Percentiles rank a stretch among this genome's conserved stretches.
Evolutionary conservation across 2,797 vertebrate species (phyloP).

Genomic region (Okamejei kenojei): DNA sequence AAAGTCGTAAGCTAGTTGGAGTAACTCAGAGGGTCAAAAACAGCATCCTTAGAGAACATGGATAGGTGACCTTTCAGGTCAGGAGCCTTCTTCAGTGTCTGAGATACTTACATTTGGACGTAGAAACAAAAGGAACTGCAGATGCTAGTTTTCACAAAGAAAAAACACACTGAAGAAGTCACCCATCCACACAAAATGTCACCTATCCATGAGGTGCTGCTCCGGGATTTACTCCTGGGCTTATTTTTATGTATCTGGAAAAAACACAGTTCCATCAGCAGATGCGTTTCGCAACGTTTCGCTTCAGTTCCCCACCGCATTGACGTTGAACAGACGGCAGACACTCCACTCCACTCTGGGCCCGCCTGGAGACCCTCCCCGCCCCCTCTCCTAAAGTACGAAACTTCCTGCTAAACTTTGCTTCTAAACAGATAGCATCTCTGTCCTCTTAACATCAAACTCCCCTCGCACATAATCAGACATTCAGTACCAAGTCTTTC

Average conservation of each 20-base stretch:
- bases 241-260: neutral
- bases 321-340: neutral
- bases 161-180: too few relatives aligned
- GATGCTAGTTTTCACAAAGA: too few relatives aligned
- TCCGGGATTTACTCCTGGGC: neutral
- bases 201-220: neutral
- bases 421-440: neutral
- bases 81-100: too few relatives aligned
- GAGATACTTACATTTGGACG: too few relatives aligned
- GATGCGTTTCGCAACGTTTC: neutral
- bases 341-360: neutral
- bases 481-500: neutral
- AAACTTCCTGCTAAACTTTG: neutral
- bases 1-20: too few relatives aligned
- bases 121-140: too few relatives aligned
- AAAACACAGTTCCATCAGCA: neutral
- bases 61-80: too few relatives aligned
- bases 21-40: too few relatives aligned
- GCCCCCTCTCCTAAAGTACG: too few relatives aligned
- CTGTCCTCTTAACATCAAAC: slow-evolving; percentile 26
- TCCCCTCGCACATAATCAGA: neutral
- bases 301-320: neutral
- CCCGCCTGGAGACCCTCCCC: too few relatives aligned
- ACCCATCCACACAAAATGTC: too few relatives aligned
- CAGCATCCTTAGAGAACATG: too few relatives aligned